Base-by-base conservation (phyloP, 2,888 invertebrate species). In the Adelognathus sp. region DNA sequence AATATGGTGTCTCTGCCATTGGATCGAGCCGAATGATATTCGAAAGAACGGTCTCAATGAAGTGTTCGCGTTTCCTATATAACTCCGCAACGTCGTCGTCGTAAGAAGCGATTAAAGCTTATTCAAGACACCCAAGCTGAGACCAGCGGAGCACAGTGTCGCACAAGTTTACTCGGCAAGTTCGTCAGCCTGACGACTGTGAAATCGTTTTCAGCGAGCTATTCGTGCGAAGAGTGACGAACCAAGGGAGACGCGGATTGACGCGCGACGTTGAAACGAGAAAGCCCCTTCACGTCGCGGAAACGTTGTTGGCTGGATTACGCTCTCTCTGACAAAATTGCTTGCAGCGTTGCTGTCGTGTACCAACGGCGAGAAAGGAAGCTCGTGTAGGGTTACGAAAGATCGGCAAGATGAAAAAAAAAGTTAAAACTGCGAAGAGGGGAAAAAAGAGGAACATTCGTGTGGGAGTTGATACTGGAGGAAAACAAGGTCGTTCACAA, bases 401-500 rank as follows among this genome's bases (percentile, higher is more conserved):
- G 70, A 64, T 56, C 29, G 29, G 11, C 24, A 27, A 6, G 58
- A 64, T 46, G 44, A 36, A 29, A 3, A 46, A 44, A 31, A 31
- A 16, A 14, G 6, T 18, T 27, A 29, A 74, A 67, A 21, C 5
- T 16, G 46, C 31, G n/a, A 41, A 1, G 64, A 31, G 31, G 70
- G 31, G 33, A 33, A 39, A 52, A 24, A 39, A 33, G n/a, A 9
- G 24, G 11, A 50, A 33, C 24, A 72, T 50, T 44, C 3, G 16
- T 56, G 54, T 36, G 29, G 21, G 14, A n/a, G 33, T 27, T 44
- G 7, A 16, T 56, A 71, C 24, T 60, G 36, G 56, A 69, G 67
- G 39, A 69, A 77, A 73, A 73, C 63, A 69, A 73, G 77, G 67
- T 72, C 67, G 46, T 77, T 72, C 56, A 36, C 54, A 61, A 31